These are phyloP conservation scores for Mungos mungo DNA, from an alignment of 2,113 vertebrate genomes.

Conservation along the genomic window DNA sequence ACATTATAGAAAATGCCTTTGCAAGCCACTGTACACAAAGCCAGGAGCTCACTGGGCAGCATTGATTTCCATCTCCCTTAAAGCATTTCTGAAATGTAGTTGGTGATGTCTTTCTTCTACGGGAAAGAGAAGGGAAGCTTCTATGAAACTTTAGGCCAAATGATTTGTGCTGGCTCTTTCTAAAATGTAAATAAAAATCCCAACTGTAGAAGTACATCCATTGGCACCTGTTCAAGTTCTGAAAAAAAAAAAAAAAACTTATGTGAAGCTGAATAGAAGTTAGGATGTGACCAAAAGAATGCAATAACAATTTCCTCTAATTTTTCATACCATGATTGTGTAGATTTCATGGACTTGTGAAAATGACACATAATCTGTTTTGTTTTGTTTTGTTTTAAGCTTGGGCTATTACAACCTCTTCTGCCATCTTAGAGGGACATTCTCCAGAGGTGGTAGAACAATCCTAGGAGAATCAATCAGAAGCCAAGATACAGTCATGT, in stretches of 20 bases:
- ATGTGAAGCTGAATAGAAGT: neutral
- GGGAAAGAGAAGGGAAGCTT: neutral
- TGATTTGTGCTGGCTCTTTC: neutral
- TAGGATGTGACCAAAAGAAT: neutral
- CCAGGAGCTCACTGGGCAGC: neutral
- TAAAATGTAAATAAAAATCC: conserved; percentile 14
- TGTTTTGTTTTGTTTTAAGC: neutral
- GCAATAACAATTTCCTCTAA: neutral
- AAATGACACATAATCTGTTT: neutral
- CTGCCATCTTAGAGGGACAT: neutral
- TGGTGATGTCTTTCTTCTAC: neutral
- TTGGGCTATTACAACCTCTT: neutral
- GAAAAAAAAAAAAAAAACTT: neutral
- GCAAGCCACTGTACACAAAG: conserved; percentile 56
- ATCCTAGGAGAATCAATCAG: neutral
- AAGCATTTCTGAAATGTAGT: neutral
- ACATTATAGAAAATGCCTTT: conserved; percentile 77
- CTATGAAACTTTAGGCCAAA: neutral
- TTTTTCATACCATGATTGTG: neutral
- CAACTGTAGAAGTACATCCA: neutral
- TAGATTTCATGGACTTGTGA: neutral
- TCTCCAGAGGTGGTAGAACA: neutral
- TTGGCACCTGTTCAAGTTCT: neutral
- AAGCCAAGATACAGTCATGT: neutral
- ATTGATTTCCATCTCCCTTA: neutral